phyloP scores from a whole-genome alignment of 2,888 invertebrate genomes.

The Drosophila subsilvestris region DNA sequence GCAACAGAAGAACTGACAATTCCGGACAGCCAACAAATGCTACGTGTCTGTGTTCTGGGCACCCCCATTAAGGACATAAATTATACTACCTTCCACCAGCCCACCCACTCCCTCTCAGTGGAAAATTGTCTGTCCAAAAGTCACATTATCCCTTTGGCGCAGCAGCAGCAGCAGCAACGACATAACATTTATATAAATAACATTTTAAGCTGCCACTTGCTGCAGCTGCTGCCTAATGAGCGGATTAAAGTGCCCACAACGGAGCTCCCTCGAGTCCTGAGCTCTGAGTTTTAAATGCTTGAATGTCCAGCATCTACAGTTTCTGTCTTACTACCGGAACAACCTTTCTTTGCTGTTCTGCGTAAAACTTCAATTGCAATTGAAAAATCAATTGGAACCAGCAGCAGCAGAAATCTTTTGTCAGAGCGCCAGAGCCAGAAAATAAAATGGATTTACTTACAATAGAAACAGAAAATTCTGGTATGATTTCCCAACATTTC shows the following conservation, averaged over 20 bases:
- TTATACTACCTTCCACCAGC: conserved; percentile 32
- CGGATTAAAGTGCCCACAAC: conserved; percentile 56
- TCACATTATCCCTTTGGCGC: conserved; percentile 60
- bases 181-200: conserved; percentile 63
- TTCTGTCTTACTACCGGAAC: not conserved
- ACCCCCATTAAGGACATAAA: conserved; percentile 48
- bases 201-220: conserved; percentile 56
- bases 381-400: not conserved
- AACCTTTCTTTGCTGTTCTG: not conserved
- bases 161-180: conserved; percentile 9
- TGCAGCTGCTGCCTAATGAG: conserved; percentile 76
- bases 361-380: not conserved
- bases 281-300: not conserved
- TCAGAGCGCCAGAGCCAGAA: not conserved
- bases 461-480: not conserved
- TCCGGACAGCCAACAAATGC: not conserved
- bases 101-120: not conserved
- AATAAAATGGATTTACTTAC: too few species aligned
- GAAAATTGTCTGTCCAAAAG: conserved; percentile 28
- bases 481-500: not conserved
- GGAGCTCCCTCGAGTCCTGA: not conserved
- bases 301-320: not conserved
- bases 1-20: conserved; percentile 59
- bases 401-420: not conserved
- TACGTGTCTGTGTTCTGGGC: conserved; percentile 12